phyloP scores from a whole-genome alignment of 2,797 vertebrate species.

The Notolepis coatsorum region DNA sequence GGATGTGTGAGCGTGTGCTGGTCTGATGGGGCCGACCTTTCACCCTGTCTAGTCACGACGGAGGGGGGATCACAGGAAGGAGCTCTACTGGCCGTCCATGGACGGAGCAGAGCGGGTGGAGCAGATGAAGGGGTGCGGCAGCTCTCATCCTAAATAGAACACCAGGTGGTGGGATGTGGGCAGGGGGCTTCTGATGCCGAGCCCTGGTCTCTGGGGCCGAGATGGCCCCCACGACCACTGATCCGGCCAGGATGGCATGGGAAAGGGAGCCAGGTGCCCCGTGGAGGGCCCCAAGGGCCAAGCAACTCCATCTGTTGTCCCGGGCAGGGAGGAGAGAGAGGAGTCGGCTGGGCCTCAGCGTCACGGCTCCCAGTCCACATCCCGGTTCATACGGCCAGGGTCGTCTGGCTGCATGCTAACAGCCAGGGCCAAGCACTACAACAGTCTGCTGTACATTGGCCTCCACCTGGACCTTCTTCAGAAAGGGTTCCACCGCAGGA shows the following conservation, averaged over 20 bases:
- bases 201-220: slow-evolving; percentile 68
- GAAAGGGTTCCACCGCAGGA: slow-evolving; percentile 18
- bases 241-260: slow-evolving; percentile 67
- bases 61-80: slow-evolving; percentile 67
- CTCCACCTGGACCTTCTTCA: slow-evolving; percentile 27
- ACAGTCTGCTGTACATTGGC: slow-evolving; percentile 41
- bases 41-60: slow-evolving; percentile 55
- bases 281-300: slow-evolving; percentile 47
- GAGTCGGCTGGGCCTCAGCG: slow-evolving; percentile 40
- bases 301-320: slow-evolving; percentile 56
- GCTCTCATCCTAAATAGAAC: slow-evolving; percentile 59
- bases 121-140: slow-evolving; percentile 47
- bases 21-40: slow-evolving; percentile 70
- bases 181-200: slow-evolving; percentile 80
- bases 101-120: slow-evolving; percentile 59
- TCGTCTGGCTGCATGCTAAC: slow-evolving; percentile 57
- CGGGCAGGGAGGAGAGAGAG: slow-evolving; percentile 45
- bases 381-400: slow-evolving; percentile 56
- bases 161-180: slow-evolving; percentile 78
- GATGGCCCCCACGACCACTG: slow-evolving; percentile 66
- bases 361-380: slow-evolving; percentile 44
- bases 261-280: slow-evolving; percentile 75
- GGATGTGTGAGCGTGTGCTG: slow-evolving; percentile 45
- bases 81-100: slow-evolving; percentile 62
- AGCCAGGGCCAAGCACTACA: slow-evolving; percentile 42